phyloP scores from a whole-genome alignment of 2,888 invertebrate genomes.

The Actias luna region DNA sequence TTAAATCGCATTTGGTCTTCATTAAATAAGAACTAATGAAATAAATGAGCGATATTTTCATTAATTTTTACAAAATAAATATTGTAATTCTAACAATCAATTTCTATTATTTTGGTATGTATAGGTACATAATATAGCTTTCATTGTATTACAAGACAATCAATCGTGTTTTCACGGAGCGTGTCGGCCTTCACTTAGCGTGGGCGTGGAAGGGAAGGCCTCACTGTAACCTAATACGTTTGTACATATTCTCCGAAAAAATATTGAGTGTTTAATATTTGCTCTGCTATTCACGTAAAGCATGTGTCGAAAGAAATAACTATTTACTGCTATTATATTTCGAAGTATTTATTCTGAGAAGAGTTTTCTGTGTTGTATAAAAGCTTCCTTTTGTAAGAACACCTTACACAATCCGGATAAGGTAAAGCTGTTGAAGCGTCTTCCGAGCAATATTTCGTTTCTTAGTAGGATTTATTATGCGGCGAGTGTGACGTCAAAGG shows the following conservation, averaged over 20 bases:
- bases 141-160: slow-evolving; percentile 4
- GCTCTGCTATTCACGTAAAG: neutral
- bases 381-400: neutral
- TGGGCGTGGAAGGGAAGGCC: slow-evolving; percentile 3
- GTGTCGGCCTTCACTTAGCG: slow-evolving; percentile 4
- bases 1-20: too few species aligned
- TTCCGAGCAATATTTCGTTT: too few species aligned
- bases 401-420: neutral
- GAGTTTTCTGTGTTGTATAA: neutral
- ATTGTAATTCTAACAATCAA: neutral
- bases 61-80: neutral
- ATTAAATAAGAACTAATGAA: too few species aligned
- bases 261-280: slow-evolving; percentile 6
- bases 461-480: too few species aligned
- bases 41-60: neutral
- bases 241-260: slow-evolving; percentile 1
- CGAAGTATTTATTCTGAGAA: neutral
- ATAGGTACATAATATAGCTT: neutral
- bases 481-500: too few species aligned
- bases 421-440: too few species aligned
- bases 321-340: neutral
- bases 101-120: neutral
- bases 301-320: neutral
- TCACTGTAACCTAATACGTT: slow-evolving; percentile 1
- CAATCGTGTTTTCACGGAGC: slow-evolving; percentile 3